Conservation (phyloP, 2,797 vertebrate species). For the Labeo calbasu region DNA sequence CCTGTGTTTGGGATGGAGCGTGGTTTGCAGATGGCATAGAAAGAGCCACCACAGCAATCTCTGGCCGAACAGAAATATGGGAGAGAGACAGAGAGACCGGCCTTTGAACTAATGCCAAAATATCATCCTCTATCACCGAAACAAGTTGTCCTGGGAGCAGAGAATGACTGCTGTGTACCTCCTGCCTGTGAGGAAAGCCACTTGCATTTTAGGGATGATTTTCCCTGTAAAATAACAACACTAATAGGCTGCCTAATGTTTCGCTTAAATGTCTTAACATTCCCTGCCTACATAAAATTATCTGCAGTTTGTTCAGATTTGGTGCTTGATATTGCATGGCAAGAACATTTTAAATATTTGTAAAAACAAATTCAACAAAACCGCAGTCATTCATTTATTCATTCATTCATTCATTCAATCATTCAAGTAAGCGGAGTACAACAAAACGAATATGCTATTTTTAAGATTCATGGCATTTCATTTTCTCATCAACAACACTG, state of each 20-base stretch:
- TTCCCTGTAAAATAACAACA: neutral
- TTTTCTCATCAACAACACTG: neutral
- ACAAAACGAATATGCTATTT: neutral
- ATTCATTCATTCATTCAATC: too few relatives aligned
- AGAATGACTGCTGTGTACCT: slow-evolving; percentile 55
- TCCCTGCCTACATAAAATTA: neutral
- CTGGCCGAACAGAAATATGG: slow-evolving; percentile 23
- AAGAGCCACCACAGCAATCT: slow-evolving; percentile 29
- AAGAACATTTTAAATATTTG: slow-evolving; percentile 10
- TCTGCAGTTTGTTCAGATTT: slow-evolving; percentile 3
- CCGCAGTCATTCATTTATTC: too few relatives aligned
- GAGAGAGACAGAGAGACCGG: slow-evolving; percentile 63
- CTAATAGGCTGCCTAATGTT: neutral
- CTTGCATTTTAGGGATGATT: neutral
- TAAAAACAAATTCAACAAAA: neutral
- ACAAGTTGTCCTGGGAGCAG: slow-evolving; percentile 28
- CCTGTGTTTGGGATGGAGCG: slow-evolving; percentile 92
- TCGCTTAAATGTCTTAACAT: neutral
- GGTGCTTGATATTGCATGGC: neutral
- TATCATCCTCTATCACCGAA: slow-evolving; percentile 76
- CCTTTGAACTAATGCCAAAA: slow-evolving; percentile 86
- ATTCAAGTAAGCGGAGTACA: neutral
- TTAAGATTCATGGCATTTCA: neutral
- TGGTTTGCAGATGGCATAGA: slow-evolving; percentile 93
- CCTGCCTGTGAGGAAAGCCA: slow-evolving; percentile 78